Percentiles rank a stretch among this genome's conserved stretches.
phyloP scores from a whole-genome alignment of 2,888 invertebrate species.

The Caenorhabditis sp. region DNA sequence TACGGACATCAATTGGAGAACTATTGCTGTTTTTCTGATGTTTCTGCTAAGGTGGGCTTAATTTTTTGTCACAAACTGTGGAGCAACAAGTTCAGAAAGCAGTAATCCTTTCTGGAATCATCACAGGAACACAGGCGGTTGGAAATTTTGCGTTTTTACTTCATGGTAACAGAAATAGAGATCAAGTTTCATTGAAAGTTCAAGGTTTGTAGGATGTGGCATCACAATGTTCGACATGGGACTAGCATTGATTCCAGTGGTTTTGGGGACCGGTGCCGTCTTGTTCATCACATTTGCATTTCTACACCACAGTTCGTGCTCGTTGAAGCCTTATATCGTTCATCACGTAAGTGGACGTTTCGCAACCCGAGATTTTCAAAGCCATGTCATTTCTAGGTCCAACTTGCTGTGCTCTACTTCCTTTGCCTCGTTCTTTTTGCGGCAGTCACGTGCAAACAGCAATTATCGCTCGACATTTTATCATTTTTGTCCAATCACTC shows the following conservation, averaged over 20 bases:
- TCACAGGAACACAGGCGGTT: slow-evolving; percentile 32
- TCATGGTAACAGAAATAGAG: too few species aligned
- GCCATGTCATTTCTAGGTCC: slow-evolving; percentile 10
- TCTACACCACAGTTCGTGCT: slow-evolving; percentile 49
- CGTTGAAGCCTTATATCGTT: slow-evolving; percentile 54
- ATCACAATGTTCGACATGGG: slow-evolving; percentile 44
- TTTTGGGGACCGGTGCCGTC: slow-evolving; percentile 37
- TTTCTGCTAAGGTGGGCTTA: slow-evolving; percentile 46
- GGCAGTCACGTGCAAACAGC: slow-evolving; percentile 26
- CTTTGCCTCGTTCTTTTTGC: slow-evolving; percentile 16
- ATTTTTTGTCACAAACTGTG: neutral
- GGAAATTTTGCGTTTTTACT: slow-evolving; percentile 41
- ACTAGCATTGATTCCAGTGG: slow-evolving; percentile 34
- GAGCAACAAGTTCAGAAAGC: slow-evolving; percentile 33
- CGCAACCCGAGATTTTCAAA: neutral
- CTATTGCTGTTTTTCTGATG: slow-evolving; percentile 45
- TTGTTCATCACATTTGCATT: slow-evolving; percentile 52
- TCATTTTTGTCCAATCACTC: slow-evolving; percentile 16
- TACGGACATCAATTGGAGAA: slow-evolving; percentile 39
- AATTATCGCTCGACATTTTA: slow-evolving; percentile 12
- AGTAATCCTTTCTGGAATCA: slow-evolving; percentile 23
- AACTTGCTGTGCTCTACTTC: slow-evolving; percentile 22
- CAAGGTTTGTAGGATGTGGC: slow-evolving; percentile 54
- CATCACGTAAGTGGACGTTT: slow-evolving; percentile 46
- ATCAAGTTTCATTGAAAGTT: too few species aligned